phyloP scores from a whole-genome alignment of 2,113 vertebrate species.

The Pygoscelis antarcticus region DNA sequence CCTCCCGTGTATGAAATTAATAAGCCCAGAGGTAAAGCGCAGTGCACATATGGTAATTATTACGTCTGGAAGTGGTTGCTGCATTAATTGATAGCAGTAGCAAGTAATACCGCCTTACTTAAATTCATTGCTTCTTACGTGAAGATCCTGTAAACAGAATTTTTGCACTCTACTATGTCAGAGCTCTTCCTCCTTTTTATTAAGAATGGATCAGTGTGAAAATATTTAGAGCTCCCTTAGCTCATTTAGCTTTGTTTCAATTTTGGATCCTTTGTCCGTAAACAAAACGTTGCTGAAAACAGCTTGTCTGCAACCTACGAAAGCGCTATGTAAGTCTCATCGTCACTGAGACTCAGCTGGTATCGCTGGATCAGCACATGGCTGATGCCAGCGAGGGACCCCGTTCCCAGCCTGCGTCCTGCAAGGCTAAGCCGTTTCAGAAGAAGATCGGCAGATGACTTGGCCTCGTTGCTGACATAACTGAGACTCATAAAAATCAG shows the following conservation, averaged over 20 bases:
- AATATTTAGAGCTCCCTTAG: neutral
- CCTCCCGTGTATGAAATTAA: constrained; percentile 50
- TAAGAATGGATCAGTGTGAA: neutral
- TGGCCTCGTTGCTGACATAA: neutral
- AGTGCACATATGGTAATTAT: constrained; percentile 51
- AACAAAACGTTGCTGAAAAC: neutral
- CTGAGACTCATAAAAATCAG: neutral
- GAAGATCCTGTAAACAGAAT: constrained; percentile 33
- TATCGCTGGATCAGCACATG: neutral
- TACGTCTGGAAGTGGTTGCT: constrained; percentile 57
- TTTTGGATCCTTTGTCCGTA: neutral
- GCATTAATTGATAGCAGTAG: constrained; percentile 67
- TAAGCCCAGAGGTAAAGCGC: constrained; percentile 51
- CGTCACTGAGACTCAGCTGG: neutral
- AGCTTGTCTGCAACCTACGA: neutral
- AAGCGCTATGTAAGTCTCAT: neutral
- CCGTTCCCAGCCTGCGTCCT: neutral
- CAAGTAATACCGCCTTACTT: constrained; percentile 48
- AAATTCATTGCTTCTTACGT: constrained; percentile 38
- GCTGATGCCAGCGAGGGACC: neutral
- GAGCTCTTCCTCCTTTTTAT: constrained; percentile 20
- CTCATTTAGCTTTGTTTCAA: neutral
- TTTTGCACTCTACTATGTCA: constrained; percentile 11
- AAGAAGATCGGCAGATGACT: neutral
- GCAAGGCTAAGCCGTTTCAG: neutral